A percentile compares a stretch with the other conserved stretches of the same genome.
Evolutionary conservation across 1,140 invertebrate genomes (phyloP).

Genomic region (Drosophila ficusphila): DNA sequence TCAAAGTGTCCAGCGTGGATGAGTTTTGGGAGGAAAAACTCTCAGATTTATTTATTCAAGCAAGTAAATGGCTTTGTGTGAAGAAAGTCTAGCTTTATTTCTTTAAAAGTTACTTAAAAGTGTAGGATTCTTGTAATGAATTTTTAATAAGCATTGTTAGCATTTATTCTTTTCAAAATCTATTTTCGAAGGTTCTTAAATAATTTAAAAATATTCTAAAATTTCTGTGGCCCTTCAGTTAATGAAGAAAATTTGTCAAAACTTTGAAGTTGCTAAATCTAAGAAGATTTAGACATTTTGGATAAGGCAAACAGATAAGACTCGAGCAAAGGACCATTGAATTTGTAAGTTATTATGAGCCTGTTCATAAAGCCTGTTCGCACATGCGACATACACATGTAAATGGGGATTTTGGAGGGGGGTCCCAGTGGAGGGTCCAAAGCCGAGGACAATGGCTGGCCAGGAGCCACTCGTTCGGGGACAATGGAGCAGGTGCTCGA

Average conservation of each 20-base stretch:
- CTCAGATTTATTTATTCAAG: slow-evolving; percentile 2
- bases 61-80: neutral
- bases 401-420: slow-evolving; percentile 14
- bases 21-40: neutral
- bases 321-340: neutral
- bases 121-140: neutral
- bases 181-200: neutral
- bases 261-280: neutral
- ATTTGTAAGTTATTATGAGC: neutral
- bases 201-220: too few relatives aligned
- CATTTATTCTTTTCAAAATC: too few relatives aligned
- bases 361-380: slow-evolving; percentile 10
- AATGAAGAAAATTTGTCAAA: neutral
- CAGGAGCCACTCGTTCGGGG: slow-evolving; percentile 3
- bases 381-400: slow-evolving; percentile 21
- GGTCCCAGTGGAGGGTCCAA: slow-evolving; percentile 3
- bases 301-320: neutral
- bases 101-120: neutral
- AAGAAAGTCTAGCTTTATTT: neutral
- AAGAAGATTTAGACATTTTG: neutral
- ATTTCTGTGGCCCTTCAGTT: neutral
- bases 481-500: slow-evolving; percentile 34
- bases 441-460: slow-evolving; percentile 24
- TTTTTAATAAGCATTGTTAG: neutral
- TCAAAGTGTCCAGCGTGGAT: slow-evolving; percentile 14